Conservation (phyloP, 2,888 invertebrate genomes). For the Epistrophella euchroma region DNA sequence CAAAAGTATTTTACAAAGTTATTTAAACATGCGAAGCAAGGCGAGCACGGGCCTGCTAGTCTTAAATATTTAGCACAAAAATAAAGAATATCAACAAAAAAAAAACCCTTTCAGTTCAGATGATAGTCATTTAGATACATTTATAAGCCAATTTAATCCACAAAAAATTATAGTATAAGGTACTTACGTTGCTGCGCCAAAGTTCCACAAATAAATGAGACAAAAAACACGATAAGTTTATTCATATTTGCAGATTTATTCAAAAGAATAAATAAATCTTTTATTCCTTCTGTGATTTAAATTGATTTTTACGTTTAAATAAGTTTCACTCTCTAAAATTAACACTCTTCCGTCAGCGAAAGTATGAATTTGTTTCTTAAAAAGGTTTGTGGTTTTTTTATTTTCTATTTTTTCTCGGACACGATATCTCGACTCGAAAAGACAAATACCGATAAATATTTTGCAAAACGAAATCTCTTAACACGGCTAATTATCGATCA, state of each 20-base stretch:
- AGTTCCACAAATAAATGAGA: slow-evolving; percentile 45
- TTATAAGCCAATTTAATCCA: background rate
- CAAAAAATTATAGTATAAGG: background rate
- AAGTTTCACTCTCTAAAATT: slow-evolving; percentile 66
- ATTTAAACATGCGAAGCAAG: too few species aligned
- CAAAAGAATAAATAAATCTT: background rate
- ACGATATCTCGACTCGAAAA: background rate
- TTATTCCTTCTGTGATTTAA: slow-evolving; percentile 5
- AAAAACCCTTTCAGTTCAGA: background rate
- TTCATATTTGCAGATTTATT: slow-evolving; percentile 48
- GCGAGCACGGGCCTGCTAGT: too few species aligned
- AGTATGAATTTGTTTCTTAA: slow-evolving; percentile 38
- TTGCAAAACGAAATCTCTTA: slow-evolving; percentile 56
- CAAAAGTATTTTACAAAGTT: too few species aligned
- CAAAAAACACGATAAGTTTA: slow-evolving; percentile 38
- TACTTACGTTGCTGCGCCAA: slow-evolving; percentile 72
- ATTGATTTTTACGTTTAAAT: slow-evolving; percentile 38
- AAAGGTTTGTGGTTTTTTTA: background rate
- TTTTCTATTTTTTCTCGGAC: slow-evolving; percentile 30
- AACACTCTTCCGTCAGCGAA: slow-evolving; percentile 65
- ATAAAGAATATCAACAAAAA: background rate
- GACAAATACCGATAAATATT: slow-evolving; percentile 29
- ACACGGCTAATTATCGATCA: slow-evolving; percentile 67
- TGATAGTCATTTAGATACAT: background rate
- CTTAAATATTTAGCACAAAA: background rate